phyloP scores from a whole-genome alignment of 2,113 vertebrate genomes.

The Dryoscopus gambensis region DNA sequence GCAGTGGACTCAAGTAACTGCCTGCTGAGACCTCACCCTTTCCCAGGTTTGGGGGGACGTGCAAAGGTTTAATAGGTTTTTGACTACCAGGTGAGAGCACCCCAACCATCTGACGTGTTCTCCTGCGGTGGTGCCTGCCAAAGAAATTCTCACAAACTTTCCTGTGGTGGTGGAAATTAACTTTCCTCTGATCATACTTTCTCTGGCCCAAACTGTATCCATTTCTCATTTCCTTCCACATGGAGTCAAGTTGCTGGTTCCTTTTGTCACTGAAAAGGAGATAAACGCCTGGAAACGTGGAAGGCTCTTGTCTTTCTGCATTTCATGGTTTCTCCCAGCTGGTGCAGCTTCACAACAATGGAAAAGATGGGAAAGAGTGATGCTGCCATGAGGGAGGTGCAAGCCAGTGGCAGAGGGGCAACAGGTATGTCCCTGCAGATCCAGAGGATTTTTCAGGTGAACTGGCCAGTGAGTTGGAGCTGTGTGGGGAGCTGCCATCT shows the following conservation, averaged over 20 bases:
- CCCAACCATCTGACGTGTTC: background rate
- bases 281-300: background rate
- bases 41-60: fast-evolving
- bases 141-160: background rate
- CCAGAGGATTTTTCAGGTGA: background rate
- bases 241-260: background rate
- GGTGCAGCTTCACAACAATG: background rate
- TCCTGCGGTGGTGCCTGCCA: background rate
- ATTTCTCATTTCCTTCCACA: background rate
- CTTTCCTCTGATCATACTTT: background rate
- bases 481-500: background rate
- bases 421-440: background rate
- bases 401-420: background rate
- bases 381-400: background rate
- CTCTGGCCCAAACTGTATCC: background rate
- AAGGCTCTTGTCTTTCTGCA: background rate
- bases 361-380: fast-evolving
- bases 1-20: constrained; percentile 12
- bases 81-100: background rate
- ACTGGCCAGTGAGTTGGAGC: background rate
- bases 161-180: background rate
- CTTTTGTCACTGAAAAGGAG: background rate
- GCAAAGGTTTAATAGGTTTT: background rate
- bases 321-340: background rate
- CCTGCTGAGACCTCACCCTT: background rate